A percentile compares a stretch with the other conserved stretches of the same genome.
Evolutionary conservation across 1,140 invertebrate species (phyloP).

Genomic region (Branchinecta lynchi): DNA sequence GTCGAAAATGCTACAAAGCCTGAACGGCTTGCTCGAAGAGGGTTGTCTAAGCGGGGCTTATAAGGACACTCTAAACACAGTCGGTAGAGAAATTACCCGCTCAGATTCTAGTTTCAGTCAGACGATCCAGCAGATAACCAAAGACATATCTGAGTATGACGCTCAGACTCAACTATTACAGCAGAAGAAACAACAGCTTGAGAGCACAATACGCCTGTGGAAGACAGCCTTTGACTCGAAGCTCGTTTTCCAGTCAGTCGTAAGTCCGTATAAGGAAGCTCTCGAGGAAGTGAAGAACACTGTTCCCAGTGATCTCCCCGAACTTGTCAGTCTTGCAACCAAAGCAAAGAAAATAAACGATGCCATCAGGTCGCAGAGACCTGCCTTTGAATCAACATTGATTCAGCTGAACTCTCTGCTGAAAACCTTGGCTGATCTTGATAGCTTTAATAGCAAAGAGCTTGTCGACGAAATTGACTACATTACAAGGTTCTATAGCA

Average conservation of each 20-base stretch:
- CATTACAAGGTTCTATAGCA: conserved; percentile 49
- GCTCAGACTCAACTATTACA: conserved; percentile 52
- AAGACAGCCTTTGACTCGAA: conserved; percentile 56
- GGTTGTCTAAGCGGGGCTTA: conserved; percentile 35
- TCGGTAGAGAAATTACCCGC: conserved; percentile 57
- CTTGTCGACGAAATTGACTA: conserved; percentile 30
- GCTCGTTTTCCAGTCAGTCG: conserved; percentile 46
- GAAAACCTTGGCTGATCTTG: conserved; percentile 51
- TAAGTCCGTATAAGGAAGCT: conserved; percentile 45
- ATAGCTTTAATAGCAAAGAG: conserved; percentile 45
- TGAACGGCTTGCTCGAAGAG: conserved; percentile 34
- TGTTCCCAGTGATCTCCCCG: conserved; percentile 22
- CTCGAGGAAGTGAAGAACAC: conserved; percentile 34
- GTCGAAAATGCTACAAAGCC: conserved; percentile 41
- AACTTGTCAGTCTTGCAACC: conserved; percentile 13
- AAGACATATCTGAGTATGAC: conserved; percentile 57
- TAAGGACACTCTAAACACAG: conserved; percentile 45
- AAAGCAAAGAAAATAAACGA: conserved; percentile 16
- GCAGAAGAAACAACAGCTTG: conserved; percentile 47
- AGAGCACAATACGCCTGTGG: conserved; percentile 50
- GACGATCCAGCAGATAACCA: conserved; percentile 55
- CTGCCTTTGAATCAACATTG: conserved; percentile 14
- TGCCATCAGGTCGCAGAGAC: conserved; percentile 12
- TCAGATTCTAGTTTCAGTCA: conserved; percentile 61
- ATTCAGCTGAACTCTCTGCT: conserved; percentile 19